Percentiles rank a stretch among this genome's conserved stretches.
phyloP scores from a whole-genome alignment of 2,113 vertebrate genomes.

The Myotis lucifugus region DNA sequence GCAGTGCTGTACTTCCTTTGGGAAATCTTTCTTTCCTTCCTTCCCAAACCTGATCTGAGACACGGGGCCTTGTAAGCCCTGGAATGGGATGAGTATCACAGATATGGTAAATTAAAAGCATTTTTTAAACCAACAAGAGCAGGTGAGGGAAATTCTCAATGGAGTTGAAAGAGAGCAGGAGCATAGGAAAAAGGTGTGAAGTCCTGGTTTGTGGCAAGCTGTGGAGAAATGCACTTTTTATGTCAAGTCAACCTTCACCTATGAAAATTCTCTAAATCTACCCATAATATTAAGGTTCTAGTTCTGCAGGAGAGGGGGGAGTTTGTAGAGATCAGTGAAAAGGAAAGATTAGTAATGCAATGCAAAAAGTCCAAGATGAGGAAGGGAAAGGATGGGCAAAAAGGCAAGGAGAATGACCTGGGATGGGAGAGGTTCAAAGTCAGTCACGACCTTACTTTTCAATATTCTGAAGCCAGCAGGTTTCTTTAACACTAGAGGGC shows the following conservation, averaged over 20 bases:
- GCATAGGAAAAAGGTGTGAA: background rate
- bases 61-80: background rate
- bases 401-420: background rate
- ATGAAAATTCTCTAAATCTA: slow-evolving; percentile 42
- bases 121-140: slow-evolving; percentile 31
- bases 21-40: background rate
- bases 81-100: background rate
- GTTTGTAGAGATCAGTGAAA: background rate
- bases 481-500: slow-evolving; percentile 72
- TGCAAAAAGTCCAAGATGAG: background rate
- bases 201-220: background rate
- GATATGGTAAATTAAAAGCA: slow-evolving; percentile 27
- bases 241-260: background rate
- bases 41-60: background rate
- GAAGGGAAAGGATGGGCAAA: background rate
- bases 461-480: slow-evolving; percentile 43
- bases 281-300: background rate
- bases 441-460: slow-evolving; percentile 56
- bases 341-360: background rate
- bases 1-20: background rate
- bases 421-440: slow-evolving; percentile 21
- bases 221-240: background rate
- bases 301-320: background rate
- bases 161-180: background rate
- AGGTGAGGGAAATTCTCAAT: slow-evolving; percentile 6